phyloP scores from a whole-genome alignment of 2,113 vertebrate genomes.

The Silurus asotus region DNA sequence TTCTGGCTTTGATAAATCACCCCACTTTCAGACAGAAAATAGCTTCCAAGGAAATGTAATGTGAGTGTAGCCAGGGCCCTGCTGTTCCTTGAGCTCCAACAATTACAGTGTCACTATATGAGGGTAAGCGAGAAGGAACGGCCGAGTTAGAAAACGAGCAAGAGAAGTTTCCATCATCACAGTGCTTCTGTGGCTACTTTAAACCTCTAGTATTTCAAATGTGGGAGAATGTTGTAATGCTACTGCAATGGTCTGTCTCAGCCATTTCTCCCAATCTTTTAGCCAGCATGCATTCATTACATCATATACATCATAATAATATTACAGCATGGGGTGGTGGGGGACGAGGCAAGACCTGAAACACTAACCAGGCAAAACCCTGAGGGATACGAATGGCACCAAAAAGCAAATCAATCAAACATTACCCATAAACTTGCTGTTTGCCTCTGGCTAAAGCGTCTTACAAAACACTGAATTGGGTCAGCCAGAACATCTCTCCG shows the following conservation, averaged over 20 bases:
- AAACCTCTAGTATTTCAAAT: conserved; percentile 19
- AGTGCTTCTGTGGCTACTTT: conserved; percentile 15
- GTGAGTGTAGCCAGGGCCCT: conserved; percentile 16
- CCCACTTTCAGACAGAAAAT: background rate
- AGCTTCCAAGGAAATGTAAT: conserved; percentile 14
- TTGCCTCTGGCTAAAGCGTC: background rate
- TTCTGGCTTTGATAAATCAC: conserved; percentile 15
- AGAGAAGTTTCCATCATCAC: conserved; percentile 41
- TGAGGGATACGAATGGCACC: conserved; percentile 5
- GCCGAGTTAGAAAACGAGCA: conserved; percentile 6
- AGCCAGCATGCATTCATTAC: conserved; percentile 24
- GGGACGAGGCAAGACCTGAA: conserved; percentile 26
- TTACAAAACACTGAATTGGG: background rate
- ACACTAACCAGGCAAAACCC: conserved; percentile 20
- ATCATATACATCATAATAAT: conserved; percentile 22
- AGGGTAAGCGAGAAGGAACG: conserved; percentile 3
- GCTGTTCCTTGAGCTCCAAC: conserved; percentile 24
- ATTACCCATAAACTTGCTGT: background rate
- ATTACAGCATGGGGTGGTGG: background rate
- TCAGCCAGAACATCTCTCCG: background rate
- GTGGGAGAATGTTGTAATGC: conserved; percentile 28
- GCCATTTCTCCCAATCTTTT: conserved; percentile 6
- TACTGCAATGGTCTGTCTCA: conserved; percentile 42
- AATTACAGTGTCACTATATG: conserved; percentile 4
- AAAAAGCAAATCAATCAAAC: conserved; percentile 15